Evolutionary conservation across 2,797 vertebrate species (phyloP).

Genomic region (Mus spretus): DNA sequence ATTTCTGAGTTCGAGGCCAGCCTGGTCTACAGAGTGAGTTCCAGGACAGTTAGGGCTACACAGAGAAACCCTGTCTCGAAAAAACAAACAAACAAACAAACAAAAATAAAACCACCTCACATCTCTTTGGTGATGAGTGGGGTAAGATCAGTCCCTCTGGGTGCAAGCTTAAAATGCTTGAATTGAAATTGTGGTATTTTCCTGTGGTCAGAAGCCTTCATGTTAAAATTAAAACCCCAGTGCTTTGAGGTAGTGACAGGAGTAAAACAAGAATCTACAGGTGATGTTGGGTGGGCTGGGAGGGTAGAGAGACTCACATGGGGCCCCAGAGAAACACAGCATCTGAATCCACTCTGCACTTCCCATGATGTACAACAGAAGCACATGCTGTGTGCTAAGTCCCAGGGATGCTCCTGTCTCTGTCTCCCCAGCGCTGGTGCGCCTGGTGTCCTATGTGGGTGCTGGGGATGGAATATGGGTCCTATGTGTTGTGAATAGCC

Average conservation of each 20-base stretch:
- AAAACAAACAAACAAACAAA: no score
- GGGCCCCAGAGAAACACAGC: background rate
- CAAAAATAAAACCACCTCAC: background rate
- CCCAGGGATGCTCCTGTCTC: background rate
- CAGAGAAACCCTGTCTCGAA: no score
- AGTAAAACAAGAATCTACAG: background rate
- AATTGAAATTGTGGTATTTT: no score
- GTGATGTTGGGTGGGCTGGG: fast-evolving
- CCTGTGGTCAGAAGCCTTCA: background rate
- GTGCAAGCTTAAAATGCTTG: background rate
- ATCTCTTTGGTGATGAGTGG: background rate
- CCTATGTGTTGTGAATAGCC: background rate
- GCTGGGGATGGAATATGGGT: background rate
- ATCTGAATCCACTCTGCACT: background rate
- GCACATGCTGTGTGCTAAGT: background rate
- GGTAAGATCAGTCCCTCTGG: background rate
- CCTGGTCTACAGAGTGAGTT: no score
- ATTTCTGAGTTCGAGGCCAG: no score
- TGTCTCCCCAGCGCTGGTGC: background rate
- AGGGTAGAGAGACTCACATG: fast-evolving
- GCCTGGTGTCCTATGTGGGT: background rate
- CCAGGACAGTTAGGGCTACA: no score
- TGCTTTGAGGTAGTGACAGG: background rate
- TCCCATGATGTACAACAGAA: background rate
- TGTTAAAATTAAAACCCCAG: background rate